A percentile compares a stretch with the other conserved stretches of the same genome.
Conservation (phyloP, 2,113 vertebrate species). For the Uropsilus gracilis region DNA sequence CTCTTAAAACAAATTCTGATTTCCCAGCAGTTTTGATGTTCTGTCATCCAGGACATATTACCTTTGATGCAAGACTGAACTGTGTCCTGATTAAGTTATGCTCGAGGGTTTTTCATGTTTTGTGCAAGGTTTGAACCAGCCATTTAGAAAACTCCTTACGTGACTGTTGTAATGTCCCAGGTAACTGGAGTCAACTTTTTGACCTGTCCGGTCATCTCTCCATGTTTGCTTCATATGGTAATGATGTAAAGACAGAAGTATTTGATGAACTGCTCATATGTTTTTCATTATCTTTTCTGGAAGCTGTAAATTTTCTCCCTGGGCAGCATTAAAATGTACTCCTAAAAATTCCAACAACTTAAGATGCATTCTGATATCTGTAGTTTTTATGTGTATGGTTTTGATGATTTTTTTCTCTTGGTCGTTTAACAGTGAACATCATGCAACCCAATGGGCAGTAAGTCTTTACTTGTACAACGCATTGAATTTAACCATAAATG, state of each 20-base stretch:
- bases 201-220: constrained; percentile 17
- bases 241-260: constrained; percentile 39
- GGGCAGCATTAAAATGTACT: constrained; percentile 28
- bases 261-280: constrained; percentile 45
- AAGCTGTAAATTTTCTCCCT: constrained; percentile 32
- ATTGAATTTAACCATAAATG: background rate
- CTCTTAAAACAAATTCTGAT: background rate
- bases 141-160: constrained; percentile 42
- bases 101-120: constrained; percentile 36
- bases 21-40: constrained; percentile 50
- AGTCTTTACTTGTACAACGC: constrained; percentile 54
- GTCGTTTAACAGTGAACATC: constrained; percentile 44
- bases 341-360: background rate
- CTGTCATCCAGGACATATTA: background rate
- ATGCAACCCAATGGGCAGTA: constrained; percentile 34
- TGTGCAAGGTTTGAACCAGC: constrained; percentile 1
- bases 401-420: constrained; percentile 21
- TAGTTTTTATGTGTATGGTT: constrained; percentile 44
- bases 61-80: constrained; percentile 23
- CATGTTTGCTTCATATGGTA: constrained; percentile 30
- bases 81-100: constrained; percentile 24
- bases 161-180: background rate
- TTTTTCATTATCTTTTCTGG: constrained; percentile 54
- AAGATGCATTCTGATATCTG: constrained; percentile 38
- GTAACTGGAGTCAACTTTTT: constrained; percentile 49